Percentiles rank a stretch among this genome's conserved stretches.
phyloP scores from a whole-genome alignment of 2,888 invertebrate species.

The Heliothis peltigera region DNA sequence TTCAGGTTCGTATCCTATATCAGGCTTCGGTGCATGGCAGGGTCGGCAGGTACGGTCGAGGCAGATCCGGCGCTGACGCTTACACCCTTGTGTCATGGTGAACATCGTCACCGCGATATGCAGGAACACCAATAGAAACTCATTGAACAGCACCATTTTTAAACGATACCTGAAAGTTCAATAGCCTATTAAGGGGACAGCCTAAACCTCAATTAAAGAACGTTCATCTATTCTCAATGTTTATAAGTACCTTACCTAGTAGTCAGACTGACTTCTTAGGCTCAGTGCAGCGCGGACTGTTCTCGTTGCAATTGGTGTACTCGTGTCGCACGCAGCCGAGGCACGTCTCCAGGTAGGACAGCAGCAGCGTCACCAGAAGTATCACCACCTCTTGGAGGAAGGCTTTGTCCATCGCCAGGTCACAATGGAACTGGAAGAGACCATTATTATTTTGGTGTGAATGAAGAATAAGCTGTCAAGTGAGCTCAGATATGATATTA shows the following conservation, averaged over 20 bases:
- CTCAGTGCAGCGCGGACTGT: constrained; percentile 61
- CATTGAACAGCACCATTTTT: constrained; percentile 70
- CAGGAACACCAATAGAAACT: constrained; percentile 74
- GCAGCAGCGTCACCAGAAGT: constrained; percentile 75
- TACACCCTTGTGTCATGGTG: constrained; percentile 62
- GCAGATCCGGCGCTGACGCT: constrained; percentile 9
- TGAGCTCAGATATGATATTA: not conserved
- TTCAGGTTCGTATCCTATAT: constrained; percentile 17
- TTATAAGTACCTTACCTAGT: not conserved
- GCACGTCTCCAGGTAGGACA: constrained; percentile 79
- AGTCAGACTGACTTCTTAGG: constrained; percentile 36
- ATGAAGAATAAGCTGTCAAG: not conserved
- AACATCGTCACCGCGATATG: constrained; percentile 74
- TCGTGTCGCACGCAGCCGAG: constrained; percentile 68
- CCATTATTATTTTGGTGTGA: not conserved
- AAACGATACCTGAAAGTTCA: not conserved
- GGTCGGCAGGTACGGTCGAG: not conserved
- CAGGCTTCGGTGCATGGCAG: constrained; percentile 4
- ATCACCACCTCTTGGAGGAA: constrained; percentile 77
- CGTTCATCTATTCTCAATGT: no score
- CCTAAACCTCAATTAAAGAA: no score
- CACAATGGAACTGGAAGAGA: constrained; percentile 12
- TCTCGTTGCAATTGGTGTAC: constrained; percentile 68
- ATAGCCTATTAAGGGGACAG: not conserved
- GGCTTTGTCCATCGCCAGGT: constrained; percentile 73